Base-by-base conservation (phyloP, 2,113 vertebrate species). In the Pogonocichla stellata region DNA sequence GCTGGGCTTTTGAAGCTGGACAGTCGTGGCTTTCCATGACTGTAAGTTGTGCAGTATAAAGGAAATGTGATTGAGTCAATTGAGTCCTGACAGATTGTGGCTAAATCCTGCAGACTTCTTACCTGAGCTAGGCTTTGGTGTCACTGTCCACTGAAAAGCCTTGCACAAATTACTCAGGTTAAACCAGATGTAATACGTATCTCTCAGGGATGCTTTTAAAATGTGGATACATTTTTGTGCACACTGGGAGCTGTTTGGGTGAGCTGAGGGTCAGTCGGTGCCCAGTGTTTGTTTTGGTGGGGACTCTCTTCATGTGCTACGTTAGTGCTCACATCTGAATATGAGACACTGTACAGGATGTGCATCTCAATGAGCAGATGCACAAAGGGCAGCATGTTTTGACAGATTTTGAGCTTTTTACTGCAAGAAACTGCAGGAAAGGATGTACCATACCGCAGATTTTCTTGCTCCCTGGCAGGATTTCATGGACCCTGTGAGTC, bases 401-500 rank as follows among this genome's bases (percentile, higher is more conserved):
- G 93, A 79, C 91, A 96, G 89, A 45, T 93, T 95, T 88, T 92
- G 78, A 97, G 96, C 75, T 88, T 75, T 94, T 97, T 95, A 62
- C 89, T 95, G 89, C 57, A 89, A 81, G 89, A 95, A 97, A 34
- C 92, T 90, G 66, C 85, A 90, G 96, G 94, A 97, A 95, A 81
- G 25, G 8, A 45, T 96, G 92, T 95, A 85, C 75, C 34, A 31
- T 94, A 84, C 93, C 96, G 95, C 58, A 82, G 92, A 92, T 94
- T 91, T 79, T 56, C 83, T 92, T 97, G 97, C 92, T 97, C 82
- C 70, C 48, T 96, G 92, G 81, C 89, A 95, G 90, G 80, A 87
- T 94, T 82, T 95, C 31, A 77, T 57, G 77, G 66, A 58, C 47
- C 88, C 88, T 91, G 61, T 74, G 93, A 97, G 95, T 61, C 75